These are phyloP conservation scores for Ernsta delagoae DNA, from an alignment of 2,888 invertebrate genomes.

Conservation along the genomic window DNA sequence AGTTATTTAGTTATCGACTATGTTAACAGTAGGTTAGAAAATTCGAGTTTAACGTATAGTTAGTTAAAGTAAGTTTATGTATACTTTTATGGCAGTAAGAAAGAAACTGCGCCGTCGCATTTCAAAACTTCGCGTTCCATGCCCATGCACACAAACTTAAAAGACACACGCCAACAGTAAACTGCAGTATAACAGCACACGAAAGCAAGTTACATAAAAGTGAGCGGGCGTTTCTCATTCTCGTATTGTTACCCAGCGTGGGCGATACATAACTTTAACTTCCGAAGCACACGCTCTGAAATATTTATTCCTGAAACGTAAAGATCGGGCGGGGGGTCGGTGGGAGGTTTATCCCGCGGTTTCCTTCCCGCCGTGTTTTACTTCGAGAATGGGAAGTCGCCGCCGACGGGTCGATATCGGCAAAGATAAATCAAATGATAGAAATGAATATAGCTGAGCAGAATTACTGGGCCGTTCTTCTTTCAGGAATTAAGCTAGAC, in stretches of 20 bases:
- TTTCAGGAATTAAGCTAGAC: background rate
- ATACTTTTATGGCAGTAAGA: background rate
- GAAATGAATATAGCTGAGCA: constrained; percentile 42
- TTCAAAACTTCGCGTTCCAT: background rate
- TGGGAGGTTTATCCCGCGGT: constrained; percentile 79
- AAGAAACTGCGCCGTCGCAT: background rate
- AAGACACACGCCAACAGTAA: constrained; percentile 34
- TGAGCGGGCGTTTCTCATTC: constrained; percentile 74
- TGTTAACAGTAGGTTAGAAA: too few relatives aligned
- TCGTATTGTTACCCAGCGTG: constrained; percentile 79
- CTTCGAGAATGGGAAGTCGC: constrained; percentile 85
- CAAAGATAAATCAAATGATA: constrained; percentile 72
- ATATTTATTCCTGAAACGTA: constrained; percentile 85
- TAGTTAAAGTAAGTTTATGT: background rate
- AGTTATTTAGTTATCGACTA: too few relatives aligned
- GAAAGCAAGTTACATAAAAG: constrained; percentile 63
- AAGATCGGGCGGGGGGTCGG: constrained; percentile 72
- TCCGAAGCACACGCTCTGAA: constrained; percentile 85
- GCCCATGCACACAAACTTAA: background rate
- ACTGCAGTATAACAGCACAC: constrained; percentile 26
- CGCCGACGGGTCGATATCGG: constrained; percentile 82
- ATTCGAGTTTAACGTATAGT: too few relatives aligned
- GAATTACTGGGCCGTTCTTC: constrained; percentile 6
- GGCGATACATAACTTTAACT: constrained; percentile 84
- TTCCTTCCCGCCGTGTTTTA: constrained; percentile 85